A percentile compares a stretch with the other conserved stretches of the same genome.
These are phyloP conservation scores for Teleiodes luculella DNA, from an alignment of 2,888 invertebrate genomes.

Conservation along the genomic window DNA sequence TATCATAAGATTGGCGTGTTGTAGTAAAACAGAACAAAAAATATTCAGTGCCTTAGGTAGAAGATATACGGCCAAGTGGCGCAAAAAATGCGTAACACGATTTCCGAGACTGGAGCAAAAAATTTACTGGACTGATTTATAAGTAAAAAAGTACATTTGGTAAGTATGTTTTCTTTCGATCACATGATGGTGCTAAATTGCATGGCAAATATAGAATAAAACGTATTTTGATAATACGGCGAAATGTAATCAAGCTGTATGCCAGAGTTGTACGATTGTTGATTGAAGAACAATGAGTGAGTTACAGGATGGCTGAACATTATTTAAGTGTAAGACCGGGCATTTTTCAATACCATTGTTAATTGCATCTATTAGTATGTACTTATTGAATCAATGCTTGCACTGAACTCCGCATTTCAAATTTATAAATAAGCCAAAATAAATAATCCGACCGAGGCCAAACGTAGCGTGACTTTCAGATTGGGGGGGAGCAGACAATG, in stretches of 20 bases:
- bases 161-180: no score
- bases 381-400: neutral
- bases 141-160: no score
- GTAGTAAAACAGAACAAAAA: slow-evolving; percentile 29
- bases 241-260: no score
- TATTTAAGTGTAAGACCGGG: no score
- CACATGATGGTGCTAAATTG: no score
- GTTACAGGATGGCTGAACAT: no score
- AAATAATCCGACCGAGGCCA: neutral
- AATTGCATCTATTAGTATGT: no score
- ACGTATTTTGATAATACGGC: no score
- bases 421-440: neutral
- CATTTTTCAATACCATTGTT: no score
- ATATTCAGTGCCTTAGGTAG: neutral
- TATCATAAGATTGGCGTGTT: slow-evolving; percentile 27
- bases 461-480: slow-evolving; percentile 2
- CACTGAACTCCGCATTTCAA: neutral
- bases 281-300: no score
- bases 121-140: slow-evolving; percentile 13
- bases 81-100: slow-evolving; percentile 29
- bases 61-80: slow-evolving; percentile 30
- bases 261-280: no score
- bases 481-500: slow-evolving; percentile 18
- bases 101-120: slow-evolving; percentile 29
- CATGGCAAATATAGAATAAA: no score